These are phyloP conservation scores for Cecropterus lyciades DNA, from an alignment of 1,140 invertebrate genomes.

Conservation along the genomic window DNA sequence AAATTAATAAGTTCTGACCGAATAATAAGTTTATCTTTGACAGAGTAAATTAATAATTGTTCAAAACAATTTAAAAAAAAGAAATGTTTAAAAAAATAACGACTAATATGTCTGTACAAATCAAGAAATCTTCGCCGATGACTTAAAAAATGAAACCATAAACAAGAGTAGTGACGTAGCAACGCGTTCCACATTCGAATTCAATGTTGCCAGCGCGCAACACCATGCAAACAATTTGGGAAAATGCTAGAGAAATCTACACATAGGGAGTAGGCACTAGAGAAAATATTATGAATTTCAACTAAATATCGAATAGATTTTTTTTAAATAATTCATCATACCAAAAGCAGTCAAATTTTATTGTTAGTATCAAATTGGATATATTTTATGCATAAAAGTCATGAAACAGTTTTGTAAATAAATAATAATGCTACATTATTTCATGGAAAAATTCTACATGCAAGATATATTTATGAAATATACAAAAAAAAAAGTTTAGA, in stretches of 20 bases:
- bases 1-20: neutral
- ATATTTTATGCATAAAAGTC: too few species aligned
- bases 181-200: slow-evolving; percentile 17
- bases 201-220: slow-evolving; percentile 27
- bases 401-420: too few species aligned
- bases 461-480: too few species aligned
- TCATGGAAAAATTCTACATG: too few species aligned
- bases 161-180: slow-evolving; percentile 25
- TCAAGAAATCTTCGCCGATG: neutral
- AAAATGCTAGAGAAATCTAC: slow-evolving; percentile 12
- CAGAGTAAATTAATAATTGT: too few species aligned
- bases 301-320: neutral
- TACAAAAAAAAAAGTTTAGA: too few species aligned
- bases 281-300: slow-evolving; percentile 6
- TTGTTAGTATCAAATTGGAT: too few species aligned
- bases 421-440: too few species aligned
- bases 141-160: slow-evolving; percentile 2
- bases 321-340: too few species aligned
- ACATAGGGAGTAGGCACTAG: slow-evolving; percentile 17
- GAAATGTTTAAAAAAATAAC: neutral
- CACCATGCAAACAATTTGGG: slow-evolving; percentile 8
- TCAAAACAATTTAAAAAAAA: neutral
- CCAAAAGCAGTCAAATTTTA: too few species aligned
- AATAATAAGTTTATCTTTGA: neutral
- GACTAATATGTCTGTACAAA: neutral